A percentile compares a stretch with the other conserved stretches of the same genome.
Evolutionary conservation across 2,888 invertebrate genomes (phyloP).

Genomic region (Eupithecia pulchellata): DNA sequence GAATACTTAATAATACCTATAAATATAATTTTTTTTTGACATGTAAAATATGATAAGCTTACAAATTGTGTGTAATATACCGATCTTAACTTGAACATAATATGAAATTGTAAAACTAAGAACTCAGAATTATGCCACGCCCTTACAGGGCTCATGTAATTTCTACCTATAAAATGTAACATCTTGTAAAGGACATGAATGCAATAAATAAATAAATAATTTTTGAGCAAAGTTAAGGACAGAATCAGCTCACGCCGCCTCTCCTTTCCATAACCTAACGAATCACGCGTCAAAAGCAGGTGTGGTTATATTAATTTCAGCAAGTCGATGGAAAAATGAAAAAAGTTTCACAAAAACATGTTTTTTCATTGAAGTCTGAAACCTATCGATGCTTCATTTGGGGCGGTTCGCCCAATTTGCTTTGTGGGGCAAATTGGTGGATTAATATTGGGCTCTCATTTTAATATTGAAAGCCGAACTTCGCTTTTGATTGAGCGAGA

Average conservation of each 20-base stretch:
- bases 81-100: too few species aligned
- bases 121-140: too few species aligned
- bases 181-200: too few species aligned
- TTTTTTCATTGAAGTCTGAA: slow-evolving; percentile 27
- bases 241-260: background rate
- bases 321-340: slow-evolving; percentile 37
- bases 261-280: slow-evolving; percentile 40
- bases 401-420: slow-evolving; percentile 26
- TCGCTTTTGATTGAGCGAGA: slow-evolving; percentile 11
- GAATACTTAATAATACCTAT: too few species aligned
- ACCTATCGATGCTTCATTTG: slow-evolving; percentile 18
- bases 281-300: slow-evolving; percentile 46
- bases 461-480: slow-evolving; percentile 18
- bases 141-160: too few species aligned
- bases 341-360: slow-evolving; percentile 31
- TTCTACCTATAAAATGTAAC: too few species aligned
- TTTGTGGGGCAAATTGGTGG: slow-evolving; percentile 26
- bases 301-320: slow-evolving; percentile 46
- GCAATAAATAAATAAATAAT: too few species aligned
- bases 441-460: slow-evolving; percentile 22
- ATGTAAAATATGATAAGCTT: too few species aligned
- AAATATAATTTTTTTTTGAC: too few species aligned
- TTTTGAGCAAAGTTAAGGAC: too few species aligned
- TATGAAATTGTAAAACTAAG: too few species aligned
- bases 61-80: too few species aligned